These are phyloP conservation scores for Podiceps cristatus DNA, from an alignment of 2,113 vertebrate species.

Conservation along the genomic window DNA sequence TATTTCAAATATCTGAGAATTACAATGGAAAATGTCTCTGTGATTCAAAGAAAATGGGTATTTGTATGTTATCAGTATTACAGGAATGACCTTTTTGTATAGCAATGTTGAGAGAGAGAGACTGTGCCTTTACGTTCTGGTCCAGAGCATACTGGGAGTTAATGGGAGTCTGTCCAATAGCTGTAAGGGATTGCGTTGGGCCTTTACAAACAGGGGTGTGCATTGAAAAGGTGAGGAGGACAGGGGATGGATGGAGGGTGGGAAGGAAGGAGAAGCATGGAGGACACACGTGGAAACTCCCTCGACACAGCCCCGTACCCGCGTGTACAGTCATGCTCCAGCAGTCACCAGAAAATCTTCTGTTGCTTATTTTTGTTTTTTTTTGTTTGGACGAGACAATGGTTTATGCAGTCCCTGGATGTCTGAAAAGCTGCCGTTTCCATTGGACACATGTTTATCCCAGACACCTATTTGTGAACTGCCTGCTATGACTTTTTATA, in stretches of 20 bases:
- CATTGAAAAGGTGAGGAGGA: background rate
- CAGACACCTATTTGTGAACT: background rate
- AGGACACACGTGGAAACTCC: background rate
- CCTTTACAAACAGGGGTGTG: background rate
- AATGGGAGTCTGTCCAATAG: background rate
- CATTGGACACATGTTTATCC: accelerated
- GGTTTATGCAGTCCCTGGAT: accelerated
- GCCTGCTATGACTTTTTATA: background rate
- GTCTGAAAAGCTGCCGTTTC: background rate
- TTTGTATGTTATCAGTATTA: background rate
- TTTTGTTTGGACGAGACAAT: no score
- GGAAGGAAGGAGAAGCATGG: background rate
- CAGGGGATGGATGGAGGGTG: background rate
- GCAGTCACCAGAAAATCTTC: background rate
- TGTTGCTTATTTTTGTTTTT: background rate
- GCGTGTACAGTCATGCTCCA: background rate
- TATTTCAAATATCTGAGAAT: background rate
- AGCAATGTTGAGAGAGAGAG: background rate
- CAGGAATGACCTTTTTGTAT: background rate
- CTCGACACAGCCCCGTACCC: background rate
- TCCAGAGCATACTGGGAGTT: background rate
- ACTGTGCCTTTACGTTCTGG: background rate
- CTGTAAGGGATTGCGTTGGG: background rate
- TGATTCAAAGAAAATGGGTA: background rate
- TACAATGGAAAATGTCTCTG: background rate